Evolutionary conservation across 1,140 invertebrate species (phyloP), one percentile per base, ranked within the genome.

Genomic region (Pseudobourletiella spinata): DNA sequence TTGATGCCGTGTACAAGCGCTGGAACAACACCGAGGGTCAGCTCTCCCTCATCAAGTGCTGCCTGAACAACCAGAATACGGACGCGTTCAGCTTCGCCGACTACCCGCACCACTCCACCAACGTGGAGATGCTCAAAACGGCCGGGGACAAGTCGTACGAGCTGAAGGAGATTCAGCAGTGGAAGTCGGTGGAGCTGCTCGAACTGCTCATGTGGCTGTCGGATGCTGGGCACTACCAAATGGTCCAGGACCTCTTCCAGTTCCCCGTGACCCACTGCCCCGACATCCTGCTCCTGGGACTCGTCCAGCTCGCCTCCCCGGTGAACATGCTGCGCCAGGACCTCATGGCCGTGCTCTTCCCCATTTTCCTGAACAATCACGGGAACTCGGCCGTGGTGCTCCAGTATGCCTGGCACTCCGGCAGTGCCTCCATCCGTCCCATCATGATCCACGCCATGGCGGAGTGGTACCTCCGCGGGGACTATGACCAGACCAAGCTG

Each of bases 401-500:
- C 24, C 91, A 96, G 76, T 87, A 93, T 74, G 91, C 92, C 1
- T 98, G 95, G 95, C 91, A 81, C 66, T 74, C 78, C 77, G 74
- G 76, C 6, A 50, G 62, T 83, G 82, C 68, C 78, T 83, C 83
- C 56, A 81, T 90, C 35, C 86, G 91, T 61, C 84, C 86, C 3
- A 85, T 94, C 44, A 88, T 97, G 30, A 95, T 97, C 86, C 89
- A 93, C 70, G 84, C 92, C 0, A 98, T 98, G 94, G 90, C 91
- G 2, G 94, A 98, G 58, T 98, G 93, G 91, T 98, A 97, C 74
- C 80, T 89, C 62, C 82, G 90, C 26, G 86, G 88, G 26, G 92
- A 95, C 66, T 85, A 88, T 71, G 95, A 98, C 76, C 95, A 98
- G 75, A 86, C 85, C 1, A 84, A 92, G 72, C 77, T 99, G 2